Base-by-base conservation (phyloP, 2,797 vertebrate species). In the Chaunax sp. region DNA sequence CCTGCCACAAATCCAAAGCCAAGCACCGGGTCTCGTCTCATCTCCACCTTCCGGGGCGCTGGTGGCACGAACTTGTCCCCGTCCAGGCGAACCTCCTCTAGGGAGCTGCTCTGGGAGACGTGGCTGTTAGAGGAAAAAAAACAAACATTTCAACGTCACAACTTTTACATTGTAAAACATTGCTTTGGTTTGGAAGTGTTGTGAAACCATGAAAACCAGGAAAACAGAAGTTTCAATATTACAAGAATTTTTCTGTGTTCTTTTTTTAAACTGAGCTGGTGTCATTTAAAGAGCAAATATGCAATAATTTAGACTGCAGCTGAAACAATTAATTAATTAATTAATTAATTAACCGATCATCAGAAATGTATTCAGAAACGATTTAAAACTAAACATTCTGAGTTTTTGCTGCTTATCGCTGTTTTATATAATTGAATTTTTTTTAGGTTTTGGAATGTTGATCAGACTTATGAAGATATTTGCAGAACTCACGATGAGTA, bases 1-100 rank as follows among this genome's bases (percentile, higher is more conserved):
- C 98, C 98, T 64, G 98, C 97, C 88, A 99, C 97, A 52, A 99
- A 99, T 81, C 98, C 97, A 83, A 99, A 99, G 80, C 97, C 97
- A 81, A 99, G 94, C 66, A 99, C 96, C 6, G 98, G 98, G 91
- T 99, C 98, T 79, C 97, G 95, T 92, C 97, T 96, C 98, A 99
- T 99, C 89, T 98, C 97, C 91, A 98, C 96, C 90, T 96, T 98
- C 81, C 97, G 94, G 45, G 97, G 96, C 13, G 95, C 69, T 52
- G 97, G 97, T 90, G 96, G 95, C 82, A 95, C 94, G 83, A 97
- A 94, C 90, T 93, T 96, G 92, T 96, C 97, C 85, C 94, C 96
- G 76, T 98, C 97, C 79, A 97, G 91, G 76, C 95, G 95, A 81
- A 97, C 95, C 89, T 98, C 97, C 85, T 99, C 97, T 93, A 97